A percentile compares a stretch with the other conserved stretches of the same genome.
Evolutionary conservation across 2,888 invertebrate species (phyloP).

Genomic region (Drosophila dives): DNA sequence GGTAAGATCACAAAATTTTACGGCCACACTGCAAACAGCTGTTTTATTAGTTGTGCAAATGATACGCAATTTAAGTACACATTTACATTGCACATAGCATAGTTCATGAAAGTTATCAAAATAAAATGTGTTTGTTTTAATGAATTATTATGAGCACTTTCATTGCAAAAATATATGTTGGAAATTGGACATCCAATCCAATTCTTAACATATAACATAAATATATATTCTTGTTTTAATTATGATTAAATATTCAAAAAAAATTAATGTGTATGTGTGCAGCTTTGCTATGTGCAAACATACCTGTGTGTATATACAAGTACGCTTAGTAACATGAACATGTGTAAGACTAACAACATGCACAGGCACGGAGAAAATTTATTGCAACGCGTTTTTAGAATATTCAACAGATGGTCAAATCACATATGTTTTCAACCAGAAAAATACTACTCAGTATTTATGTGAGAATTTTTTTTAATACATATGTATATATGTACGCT

Average conservation of each 20-base stretch:
- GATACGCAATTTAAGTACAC: not conserved
- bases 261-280: not conserved
- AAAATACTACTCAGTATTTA: not conserved
- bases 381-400: not conserved
- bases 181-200: too few relatives aligned
- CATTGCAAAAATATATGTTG: not conserved
- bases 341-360: not conserved
- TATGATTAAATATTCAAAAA: not conserved
- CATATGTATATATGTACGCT: not conserved
- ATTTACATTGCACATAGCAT: not conserved
- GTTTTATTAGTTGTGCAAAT: not conserved
- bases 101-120: not conserved
- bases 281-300: not conserved
- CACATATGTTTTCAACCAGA: not conserved
- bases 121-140: not conserved
- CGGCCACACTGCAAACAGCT: slow-evolving; percentile 1
- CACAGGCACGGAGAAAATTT: not conserved
- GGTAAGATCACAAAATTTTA: not conserved
- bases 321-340: not conserved
- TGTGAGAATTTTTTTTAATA: not conserved
- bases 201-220: not conserved
- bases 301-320: not conserved
- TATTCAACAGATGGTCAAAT: slow-evolving; percentile 8
- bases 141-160: not conserved
- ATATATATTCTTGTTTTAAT: not conserved